A percentile compares a stretch with the other conserved stretches of the same genome.
Evolutionary conservation across 1,140 invertebrate genomes (phyloP).

Genomic region (Lordiphosa clarofinis): DNA sequence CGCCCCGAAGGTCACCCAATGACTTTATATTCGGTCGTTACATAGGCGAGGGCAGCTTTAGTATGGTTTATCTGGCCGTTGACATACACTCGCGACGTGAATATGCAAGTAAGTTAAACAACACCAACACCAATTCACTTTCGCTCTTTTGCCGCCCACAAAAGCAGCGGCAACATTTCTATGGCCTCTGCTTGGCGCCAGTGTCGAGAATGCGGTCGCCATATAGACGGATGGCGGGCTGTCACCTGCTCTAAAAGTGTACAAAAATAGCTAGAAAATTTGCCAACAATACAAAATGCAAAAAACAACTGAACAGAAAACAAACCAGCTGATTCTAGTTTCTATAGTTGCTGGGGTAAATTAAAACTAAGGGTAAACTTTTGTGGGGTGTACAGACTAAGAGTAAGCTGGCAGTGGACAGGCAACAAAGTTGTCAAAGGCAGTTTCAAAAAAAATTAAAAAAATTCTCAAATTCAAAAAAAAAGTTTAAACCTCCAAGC

Average conservation of each 20-base stretch:
- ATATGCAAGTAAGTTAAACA: slow-evolving; percentile 92
- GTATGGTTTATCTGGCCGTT: slow-evolving; percentile 95
- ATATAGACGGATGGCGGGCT: slow-evolving; percentile 37
- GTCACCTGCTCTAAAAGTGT: slow-evolving; percentile 39
- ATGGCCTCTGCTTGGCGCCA: slow-evolving; percentile 49
- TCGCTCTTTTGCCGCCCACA: slow-evolving; percentile 14
- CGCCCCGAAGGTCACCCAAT: slow-evolving; percentile 86
- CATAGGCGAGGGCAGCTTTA: slow-evolving; percentile 98
- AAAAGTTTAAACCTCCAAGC: too few species aligned
- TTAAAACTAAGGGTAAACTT: neutral
- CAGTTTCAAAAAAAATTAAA: neutral
- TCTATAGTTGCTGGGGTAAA: too few species aligned
- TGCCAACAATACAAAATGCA: slow-evolving; percentile 17
- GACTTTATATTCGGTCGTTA: slow-evolving; percentile 97
- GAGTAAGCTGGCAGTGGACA: neutral
- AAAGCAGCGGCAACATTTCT: slow-evolving; percentile 15
- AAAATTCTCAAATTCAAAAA: too few species aligned
- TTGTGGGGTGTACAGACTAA: neutral
- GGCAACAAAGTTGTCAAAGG: slow-evolving; percentile 18
- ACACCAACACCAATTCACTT: slow-evolving; percentile 17
- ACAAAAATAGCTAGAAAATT: slow-evolving; percentile 8
- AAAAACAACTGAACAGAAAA: slow-evolving; percentile 10
- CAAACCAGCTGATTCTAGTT: slow-evolving; percentile 4
- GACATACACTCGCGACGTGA: slow-evolving; percentile 93
- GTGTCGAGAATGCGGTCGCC: slow-evolving; percentile 45